A percentile compares a stretch with the other conserved stretches of the same genome.
Evolutionary conservation across 2,888 invertebrate genomes (phyloP).

Genomic region (Lathronympha strigana): DNA sequence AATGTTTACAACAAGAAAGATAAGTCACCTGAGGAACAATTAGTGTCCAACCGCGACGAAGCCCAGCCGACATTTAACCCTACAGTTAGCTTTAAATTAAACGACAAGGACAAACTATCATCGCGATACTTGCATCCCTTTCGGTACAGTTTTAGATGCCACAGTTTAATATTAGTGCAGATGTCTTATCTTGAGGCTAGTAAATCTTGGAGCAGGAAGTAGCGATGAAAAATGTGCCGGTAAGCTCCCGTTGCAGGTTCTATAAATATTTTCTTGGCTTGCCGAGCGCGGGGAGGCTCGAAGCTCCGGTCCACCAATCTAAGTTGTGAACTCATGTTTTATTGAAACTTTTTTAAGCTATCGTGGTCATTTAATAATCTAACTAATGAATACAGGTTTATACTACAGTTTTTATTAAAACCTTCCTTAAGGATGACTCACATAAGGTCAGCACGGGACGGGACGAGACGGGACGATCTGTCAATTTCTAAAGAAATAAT

Average conservation of each 20-base stretch:
- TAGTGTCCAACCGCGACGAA: slow-evolving; percentile 34
- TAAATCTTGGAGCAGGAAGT: slow-evolving; percentile 66
- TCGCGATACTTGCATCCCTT: slow-evolving; percentile 14
- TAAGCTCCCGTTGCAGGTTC: slow-evolving; percentile 46
- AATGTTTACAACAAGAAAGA: slow-evolving; percentile 22
- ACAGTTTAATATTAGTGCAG: slow-evolving; percentile 48
- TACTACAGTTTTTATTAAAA: no score
- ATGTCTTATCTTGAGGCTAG: slow-evolving; percentile 57
- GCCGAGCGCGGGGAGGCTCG: background rate
- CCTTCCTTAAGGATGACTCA: no score
- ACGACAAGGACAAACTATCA: slow-evolving; percentile 28
- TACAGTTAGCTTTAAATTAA: slow-evolving; percentile 30
- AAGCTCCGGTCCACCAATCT: background rate
- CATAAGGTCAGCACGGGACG: no score
- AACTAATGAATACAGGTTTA: no score
- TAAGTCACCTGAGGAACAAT: slow-evolving; percentile 34
- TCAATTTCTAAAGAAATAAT: no score
- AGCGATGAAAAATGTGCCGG: slow-evolving; percentile 63
- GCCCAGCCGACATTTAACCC: slow-evolving; percentile 23
- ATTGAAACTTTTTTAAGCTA: background rate
- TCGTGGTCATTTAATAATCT: no score
- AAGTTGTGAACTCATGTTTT: background rate
- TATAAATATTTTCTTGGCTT: background rate
- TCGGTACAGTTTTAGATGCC: slow-evolving; percentile 35
- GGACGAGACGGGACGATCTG: no score